A percentile compares a stretch with the other conserved stretches of the same genome.
These are phyloP conservation scores for Temnothorax curvispinosus DNA, from an alignment of 1,140 invertebrate genomes.

Conservation along the genomic window DNA sequence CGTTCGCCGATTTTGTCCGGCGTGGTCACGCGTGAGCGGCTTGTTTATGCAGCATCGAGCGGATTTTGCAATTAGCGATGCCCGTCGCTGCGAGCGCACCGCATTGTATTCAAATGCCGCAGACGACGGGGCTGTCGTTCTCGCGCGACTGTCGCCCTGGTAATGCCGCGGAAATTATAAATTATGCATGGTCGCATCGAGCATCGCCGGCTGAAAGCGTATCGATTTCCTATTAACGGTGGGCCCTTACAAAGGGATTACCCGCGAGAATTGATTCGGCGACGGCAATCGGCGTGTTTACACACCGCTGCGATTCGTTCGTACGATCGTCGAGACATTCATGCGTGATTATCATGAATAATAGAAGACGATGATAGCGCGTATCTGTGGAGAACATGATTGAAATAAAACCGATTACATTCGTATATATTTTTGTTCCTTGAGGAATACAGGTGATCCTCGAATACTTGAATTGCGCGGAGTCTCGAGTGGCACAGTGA, in stretches of 20 bases:
- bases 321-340: not conserved
- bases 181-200: slow-evolving; percentile 41
- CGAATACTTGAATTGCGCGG: too few relatives aligned
- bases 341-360: slow-evolving; percentile 16
- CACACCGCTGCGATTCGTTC: slow-evolving; percentile 42
- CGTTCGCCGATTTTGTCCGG: slow-evolving; percentile 16
- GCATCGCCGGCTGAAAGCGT: not conserved
- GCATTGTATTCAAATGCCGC: slow-evolving; percentile 78
- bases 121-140: slow-evolving; percentile 55
- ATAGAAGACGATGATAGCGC: not conserved
- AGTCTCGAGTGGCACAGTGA: too few relatives aligned
- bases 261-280: slow-evolving; percentile 40
- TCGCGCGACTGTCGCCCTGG: slow-evolving; percentile 31
- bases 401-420: not conserved
- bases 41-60: slow-evolving; percentile 61
- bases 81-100: slow-evolving; percentile 51
- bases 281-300: slow-evolving; percentile 51
- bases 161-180: slow-evolving; percentile 33
- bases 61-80: slow-evolving; percentile 76
- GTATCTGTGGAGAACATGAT: not conserved
- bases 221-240: slow-evolving; percentile 38
- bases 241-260: slow-evolving; percentile 46
- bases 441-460: too few relatives aligned
- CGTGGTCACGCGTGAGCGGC: slow-evolving; percentile 55
- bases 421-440: not conserved